Percentiles rank a stretch among this genome's conserved stretches.
Conservation (phyloP, 2,888 invertebrate genomes). For the Lasiommata megera region DNA sequence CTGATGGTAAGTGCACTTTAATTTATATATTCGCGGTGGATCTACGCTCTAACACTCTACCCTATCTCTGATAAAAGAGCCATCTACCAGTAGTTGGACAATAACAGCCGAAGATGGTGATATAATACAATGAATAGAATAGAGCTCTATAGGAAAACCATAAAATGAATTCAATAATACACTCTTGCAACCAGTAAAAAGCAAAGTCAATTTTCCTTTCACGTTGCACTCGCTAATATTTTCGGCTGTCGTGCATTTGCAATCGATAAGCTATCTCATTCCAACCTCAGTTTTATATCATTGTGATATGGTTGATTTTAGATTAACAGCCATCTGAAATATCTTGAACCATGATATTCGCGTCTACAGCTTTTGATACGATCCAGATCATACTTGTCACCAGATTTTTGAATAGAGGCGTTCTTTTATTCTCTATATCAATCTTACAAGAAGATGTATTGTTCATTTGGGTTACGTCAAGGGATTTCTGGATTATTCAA, state of each 20-base stretch:
- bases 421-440: not conserved
- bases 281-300: not conserved
- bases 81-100: too few species aligned
- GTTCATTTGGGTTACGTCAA: not conserved
- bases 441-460: not conserved
- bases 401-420: constrained; percentile 1
- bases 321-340: not conserved
- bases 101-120: too few species aligned
- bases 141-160: not conserved
- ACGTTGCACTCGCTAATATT: constrained; percentile 11
- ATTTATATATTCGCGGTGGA: too few species aligned
- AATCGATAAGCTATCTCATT: constrained; percentile 7
- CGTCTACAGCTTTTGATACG: constrained; percentile 6
- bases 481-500: not conserved
- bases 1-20: too few species aligned
- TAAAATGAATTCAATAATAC: not conserved
- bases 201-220: constrained; percentile 7
- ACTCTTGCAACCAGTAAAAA: constrained; percentile 6
- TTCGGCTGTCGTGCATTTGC: constrained; percentile 9
- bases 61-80: too few species aligned
- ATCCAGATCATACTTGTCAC: constrained; percentile 10
- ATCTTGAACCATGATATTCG: constrained; percentile 9
- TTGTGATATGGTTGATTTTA: not conserved
- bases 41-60: too few species aligned
- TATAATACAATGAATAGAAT: not conserved